Evolutionary conservation across 1,140 invertebrate genomes (phyloP).

Genomic region (Dryas iulia): DNA sequence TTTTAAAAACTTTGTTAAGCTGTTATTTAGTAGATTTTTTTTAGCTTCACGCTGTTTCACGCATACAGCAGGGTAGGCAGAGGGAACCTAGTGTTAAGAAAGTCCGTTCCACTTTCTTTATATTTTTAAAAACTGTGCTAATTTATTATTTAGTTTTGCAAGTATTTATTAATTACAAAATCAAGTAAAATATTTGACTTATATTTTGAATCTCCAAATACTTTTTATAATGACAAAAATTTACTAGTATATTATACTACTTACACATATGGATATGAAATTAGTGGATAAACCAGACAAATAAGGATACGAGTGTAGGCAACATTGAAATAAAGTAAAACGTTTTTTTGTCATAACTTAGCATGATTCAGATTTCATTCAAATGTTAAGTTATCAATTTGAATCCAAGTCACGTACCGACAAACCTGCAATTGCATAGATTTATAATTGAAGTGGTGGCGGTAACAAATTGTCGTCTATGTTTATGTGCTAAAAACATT

Average conservation of each 20-base stretch:
- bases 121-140: too few relatives aligned
- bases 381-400: slow-evolving; percentile 27
- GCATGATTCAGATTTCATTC: neutral
- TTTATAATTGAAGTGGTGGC: slow-evolving; percentile 12
- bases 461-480: slow-evolving; percentile 10
- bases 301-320: neutral
- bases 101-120: too few relatives aligned
- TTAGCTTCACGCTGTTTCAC: too few relatives aligned
- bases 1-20: neutral
- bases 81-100: too few relatives aligned
- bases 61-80: too few relatives aligned
- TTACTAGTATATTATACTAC: too few relatives aligned
- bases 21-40: neutral
- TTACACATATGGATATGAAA: neutral
- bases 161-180: too few relatives aligned
- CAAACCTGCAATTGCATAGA: slow-evolving; percentile 22
- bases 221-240: too few relatives aligned
- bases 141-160: too few relatives aligned
- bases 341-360: neutral
- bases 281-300: neutral
- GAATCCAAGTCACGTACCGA: slow-evolving; percentile 19
- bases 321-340: neutral
- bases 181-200: too few relatives aligned
- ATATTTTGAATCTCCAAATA: too few relatives aligned
- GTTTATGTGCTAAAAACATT: slow-evolving; percentile 10